Conservation (phyloP, 2,797 vertebrate genomes). For the Botia kubotai region DNA sequence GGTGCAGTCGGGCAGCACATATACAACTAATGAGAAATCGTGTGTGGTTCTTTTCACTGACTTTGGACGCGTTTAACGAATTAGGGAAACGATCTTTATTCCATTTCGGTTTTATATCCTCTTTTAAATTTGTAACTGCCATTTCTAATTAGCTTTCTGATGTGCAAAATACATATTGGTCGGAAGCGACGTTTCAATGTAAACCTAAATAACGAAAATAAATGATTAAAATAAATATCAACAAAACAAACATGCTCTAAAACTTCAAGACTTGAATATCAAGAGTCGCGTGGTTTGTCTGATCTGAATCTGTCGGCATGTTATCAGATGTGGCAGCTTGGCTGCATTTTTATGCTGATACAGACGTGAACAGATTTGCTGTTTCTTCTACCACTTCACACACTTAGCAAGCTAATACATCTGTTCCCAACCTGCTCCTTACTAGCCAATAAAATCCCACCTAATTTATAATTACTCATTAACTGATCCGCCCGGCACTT, state of each 20-base stretch:
- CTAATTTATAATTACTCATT: slow-evolving; percentile 63
- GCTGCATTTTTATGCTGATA: not conserved
- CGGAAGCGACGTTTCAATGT: not conserved
- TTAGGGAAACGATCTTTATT: slow-evolving; percentile 6
- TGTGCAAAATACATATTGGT: not conserved
- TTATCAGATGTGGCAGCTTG: not conserved
- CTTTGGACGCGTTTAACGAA: not conserved
- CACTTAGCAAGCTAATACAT: slow-evolving; percentile 50
- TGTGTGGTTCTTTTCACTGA: slow-evolving; percentile 7
- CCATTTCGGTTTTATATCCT: not conserved
- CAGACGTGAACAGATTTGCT: slow-evolving; percentile 56
- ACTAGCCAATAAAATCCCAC: slow-evolving; percentile 52
- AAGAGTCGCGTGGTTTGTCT: not conserved
- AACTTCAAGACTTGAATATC: not conserved
- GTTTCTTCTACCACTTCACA: slow-evolving; percentile 67
- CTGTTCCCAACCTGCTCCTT: slow-evolving; percentile 60
- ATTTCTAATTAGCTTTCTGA: slow-evolving; percentile 18
- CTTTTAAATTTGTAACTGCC: not conserved
- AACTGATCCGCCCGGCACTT: slow-evolving; percentile 48
- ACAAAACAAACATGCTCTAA: not conserved
- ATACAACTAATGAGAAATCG: not conserved
- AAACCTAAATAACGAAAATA: not conserved
- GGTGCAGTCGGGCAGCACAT: not conserved
- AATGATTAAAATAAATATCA: not conserved
- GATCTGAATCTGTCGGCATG: slow-evolving; percentile 7